Evolutionary conservation across 2,888 invertebrate species (phyloP), one percentile per base, ranked within the genome.

Genomic region (Gortyna flavago): DNA sequence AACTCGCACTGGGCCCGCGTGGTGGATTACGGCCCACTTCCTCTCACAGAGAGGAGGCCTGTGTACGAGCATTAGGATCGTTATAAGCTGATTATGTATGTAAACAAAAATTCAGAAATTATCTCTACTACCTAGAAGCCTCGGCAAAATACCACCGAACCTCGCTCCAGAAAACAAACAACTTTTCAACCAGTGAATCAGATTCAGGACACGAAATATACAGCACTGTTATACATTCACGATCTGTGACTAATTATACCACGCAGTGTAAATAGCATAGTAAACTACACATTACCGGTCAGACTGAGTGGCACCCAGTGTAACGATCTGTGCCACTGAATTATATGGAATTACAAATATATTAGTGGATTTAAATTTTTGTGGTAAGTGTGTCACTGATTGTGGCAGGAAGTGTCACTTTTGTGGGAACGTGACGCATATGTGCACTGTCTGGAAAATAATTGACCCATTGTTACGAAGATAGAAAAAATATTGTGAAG

Each of bases 131-230:
- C 1, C 29, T 57, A 9, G 54, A 70, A 69, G 29, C 38, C 32
- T 51, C 48, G 0, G 11, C 70, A 81, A 76, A 68, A 32, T 69
- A 64, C 68, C 64, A 69, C 48, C 74, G 83, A 87, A 78, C 84
- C 82, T 79, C 72, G 84, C 74, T 83, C 83, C 59, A 83, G 29
- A 67, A 72, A 76, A 87, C 84, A 83, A 71, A 88, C 86, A 85
- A 79, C 66, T 81, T 81, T 89, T 85, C 83, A 80, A 74, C 76
- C 72, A 76, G 81, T 72, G 79, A 87, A 90, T 70, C 85, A 83
- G 72, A 88, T 88, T 69, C 84, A 82, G 90, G 74, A 82, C 90
- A 87, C 84, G 73, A 85, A 85, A 78, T 74, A 75, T n/a, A 83
- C 54, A 68, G 57, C 18, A 81, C 81, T 71, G 83, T 85, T 74